These are phyloP conservation scores for Baccha elongata DNA, from an alignment of 2,888 invertebrate species.

Conservation along the genomic window DNA sequence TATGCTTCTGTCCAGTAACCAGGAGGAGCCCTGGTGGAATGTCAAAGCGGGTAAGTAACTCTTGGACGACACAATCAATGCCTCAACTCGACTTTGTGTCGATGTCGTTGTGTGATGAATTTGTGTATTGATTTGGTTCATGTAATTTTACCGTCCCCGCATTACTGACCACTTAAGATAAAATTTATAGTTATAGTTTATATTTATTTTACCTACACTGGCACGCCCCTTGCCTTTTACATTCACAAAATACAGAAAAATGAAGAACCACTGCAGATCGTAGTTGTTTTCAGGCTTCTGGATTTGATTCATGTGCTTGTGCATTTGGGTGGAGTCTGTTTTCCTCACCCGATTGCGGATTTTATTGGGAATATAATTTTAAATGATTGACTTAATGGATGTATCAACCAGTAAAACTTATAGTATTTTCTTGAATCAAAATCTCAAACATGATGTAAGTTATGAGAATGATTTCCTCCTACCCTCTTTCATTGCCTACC, in stretches of 20 bases:
- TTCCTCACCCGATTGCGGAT: background rate
- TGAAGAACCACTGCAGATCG: conserved; percentile 28
- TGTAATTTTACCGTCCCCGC: conserved; percentile 58
- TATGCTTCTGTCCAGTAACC: conserved; percentile 51
- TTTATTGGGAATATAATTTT: background rate
- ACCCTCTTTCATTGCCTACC: background rate
- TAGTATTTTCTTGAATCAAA: background rate
- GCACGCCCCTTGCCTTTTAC: no score
- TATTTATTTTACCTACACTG: no score
- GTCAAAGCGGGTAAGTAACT: conserved; percentile 70
- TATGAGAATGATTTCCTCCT: conserved; percentile 6
- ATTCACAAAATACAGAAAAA: no score
- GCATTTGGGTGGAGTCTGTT: conserved; percentile 11
- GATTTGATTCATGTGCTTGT: background rate
- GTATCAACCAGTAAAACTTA: background rate
- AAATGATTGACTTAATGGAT: background rate
- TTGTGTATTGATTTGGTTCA: conserved; percentile 66
- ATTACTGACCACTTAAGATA: conserved; percentile 57
- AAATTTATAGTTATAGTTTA: conserved; percentile 50
- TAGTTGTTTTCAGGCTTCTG: no score
- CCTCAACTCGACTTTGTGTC: conserved; percentile 5
- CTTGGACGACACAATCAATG: conserved; percentile 23
- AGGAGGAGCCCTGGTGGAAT: conserved; percentile 52
- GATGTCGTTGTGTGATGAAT: conserved; percentile 54
- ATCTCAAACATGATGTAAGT: conserved; percentile 51